Base-by-base conservation (phyloP, 1,140 invertebrate genomes). In the Lycorma delicatula region DNA sequence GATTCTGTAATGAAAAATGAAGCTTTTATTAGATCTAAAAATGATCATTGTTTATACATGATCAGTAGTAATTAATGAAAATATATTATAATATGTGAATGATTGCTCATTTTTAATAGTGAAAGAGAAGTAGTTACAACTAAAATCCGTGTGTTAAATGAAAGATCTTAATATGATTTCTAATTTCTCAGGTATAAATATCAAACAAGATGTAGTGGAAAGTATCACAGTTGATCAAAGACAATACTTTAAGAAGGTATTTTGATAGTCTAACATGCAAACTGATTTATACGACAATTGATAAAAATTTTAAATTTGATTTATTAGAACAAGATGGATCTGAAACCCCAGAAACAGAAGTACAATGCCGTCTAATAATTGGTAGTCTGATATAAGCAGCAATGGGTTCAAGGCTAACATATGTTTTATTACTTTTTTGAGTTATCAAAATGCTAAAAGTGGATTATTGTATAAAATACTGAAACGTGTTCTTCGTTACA, bases 211-310 rank as follows among this genome's bases (percentile, higher is more conserved):
- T 65, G 55, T 64, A 50, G 38, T 63, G 26, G 62, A 31, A 23
- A 58, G 65, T 29, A 44, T 50, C 23, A 62, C 70, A 26, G 56
- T 73, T 25, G 52, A 27, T 60, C 70, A 73, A 62, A 62, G 44
- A 60, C 49, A 50, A 25, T 72, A 73, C 56, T 66, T 74, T 52
- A 56, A 66, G 55, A 65, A 66, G 60, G 31, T 72, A 20, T 54
- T 73, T 20, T 59, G 67, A 44, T 66, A 61, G 58, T 72, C 68
- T 60, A 58, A 66, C 48, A 69, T 71, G 67, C 61, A 72, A 70
- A 57, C 41, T 63, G n/a, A 60, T 64, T 23, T 28, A 36, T 12
- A 67, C 31, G 60, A 64, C 48, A 63, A 36, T 62, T 47, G 56
- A 29, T 27, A 11, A 58, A n/a, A n/a, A n/a, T n/a, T n/a, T n/a